phyloP scores from a whole-genome alignment of 1,140 invertebrate species.

The Drosophila burlai region DNA sequence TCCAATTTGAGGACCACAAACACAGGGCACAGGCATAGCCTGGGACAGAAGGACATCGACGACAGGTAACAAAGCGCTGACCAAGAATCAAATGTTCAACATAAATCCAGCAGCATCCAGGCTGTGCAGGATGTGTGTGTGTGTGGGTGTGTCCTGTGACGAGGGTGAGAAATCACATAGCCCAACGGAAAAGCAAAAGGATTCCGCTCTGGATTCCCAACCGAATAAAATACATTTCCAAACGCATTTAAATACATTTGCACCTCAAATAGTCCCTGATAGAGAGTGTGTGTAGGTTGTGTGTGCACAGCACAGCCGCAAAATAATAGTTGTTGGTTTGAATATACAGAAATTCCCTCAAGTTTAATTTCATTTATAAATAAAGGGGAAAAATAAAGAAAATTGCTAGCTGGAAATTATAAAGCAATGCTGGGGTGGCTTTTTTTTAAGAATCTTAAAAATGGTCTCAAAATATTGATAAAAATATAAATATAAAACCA shows the following conservation, averaged over 20 bases:
- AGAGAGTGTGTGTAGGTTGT: slow-evolving; percentile 2
- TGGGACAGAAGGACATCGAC: neutral
- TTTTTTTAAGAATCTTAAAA: too few species aligned
- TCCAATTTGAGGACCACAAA: slow-evolving; percentile 46
- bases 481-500: too few species aligned
- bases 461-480: neutral
- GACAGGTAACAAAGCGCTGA: slow-evolving; percentile 41
- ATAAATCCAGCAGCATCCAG: slow-evolving; percentile 23
- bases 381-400: neutral
- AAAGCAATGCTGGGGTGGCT: too few species aligned
- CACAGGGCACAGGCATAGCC: neutral
- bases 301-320: neutral
- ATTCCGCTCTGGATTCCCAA: slow-evolving; percentile 26
- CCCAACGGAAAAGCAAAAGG: slow-evolving; percentile 20
- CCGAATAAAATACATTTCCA: slow-evolving; percentile 51
- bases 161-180: slow-evolving; percentile 37
- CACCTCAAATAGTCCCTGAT: slow-evolving; percentile 16
- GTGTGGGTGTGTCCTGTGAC: neutral
- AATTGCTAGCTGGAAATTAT: too few species aligned
- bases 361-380: neutral
- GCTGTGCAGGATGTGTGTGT: neutral
- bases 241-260: slow-evolving; percentile 53
- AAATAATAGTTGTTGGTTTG: neutral
- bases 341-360: neutral
- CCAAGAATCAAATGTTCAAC: slow-evolving; percentile 47